A percentile compares a stretch with the other conserved stretches of the same genome.
These are phyloP conservation scores for Todiramphus chloris DNA, from an alignment of 2,113 vertebrate species.

Conservation along the genomic window DNA sequence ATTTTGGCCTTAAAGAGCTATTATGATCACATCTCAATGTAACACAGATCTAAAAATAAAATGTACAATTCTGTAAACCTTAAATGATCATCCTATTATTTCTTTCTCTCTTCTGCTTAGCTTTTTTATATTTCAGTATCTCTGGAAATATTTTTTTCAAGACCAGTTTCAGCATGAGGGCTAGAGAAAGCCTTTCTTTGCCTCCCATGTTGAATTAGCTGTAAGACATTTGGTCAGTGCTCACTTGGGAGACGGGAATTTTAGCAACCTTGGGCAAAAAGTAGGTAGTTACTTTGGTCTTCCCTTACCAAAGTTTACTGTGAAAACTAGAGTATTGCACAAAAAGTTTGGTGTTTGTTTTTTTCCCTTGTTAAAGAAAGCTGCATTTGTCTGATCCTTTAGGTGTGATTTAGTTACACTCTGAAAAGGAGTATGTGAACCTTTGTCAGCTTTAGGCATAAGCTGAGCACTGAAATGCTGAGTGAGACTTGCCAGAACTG, in stretches of 20 bases:
- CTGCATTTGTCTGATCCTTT: background rate
- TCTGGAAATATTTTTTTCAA: background rate
- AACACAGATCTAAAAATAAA: background rate
- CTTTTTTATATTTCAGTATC: background rate
- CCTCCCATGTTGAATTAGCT: background rate
- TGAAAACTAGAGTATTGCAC: background rate
- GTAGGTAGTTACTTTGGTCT: background rate
- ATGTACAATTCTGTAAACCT: background rate
- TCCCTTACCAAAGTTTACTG: background rate
- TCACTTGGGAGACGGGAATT: background rate
- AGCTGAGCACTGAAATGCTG: background rate
- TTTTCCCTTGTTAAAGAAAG: background rate
- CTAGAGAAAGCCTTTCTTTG: background rate
- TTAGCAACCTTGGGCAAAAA: background rate
- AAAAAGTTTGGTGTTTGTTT: background rate
- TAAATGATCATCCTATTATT: background rate
- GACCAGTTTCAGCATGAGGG: background rate
- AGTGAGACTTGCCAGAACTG: background rate
- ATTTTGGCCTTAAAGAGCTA: background rate
- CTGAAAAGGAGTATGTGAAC: background rate
- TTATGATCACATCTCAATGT: background rate
- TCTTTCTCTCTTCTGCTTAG: background rate
- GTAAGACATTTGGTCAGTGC: background rate
- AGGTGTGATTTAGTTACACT: background rate
- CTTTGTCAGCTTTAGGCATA: background rate